Base-by-base conservation (phyloP, 2,113 vertebrate genomes). In the Myodes glareolus region DNA sequence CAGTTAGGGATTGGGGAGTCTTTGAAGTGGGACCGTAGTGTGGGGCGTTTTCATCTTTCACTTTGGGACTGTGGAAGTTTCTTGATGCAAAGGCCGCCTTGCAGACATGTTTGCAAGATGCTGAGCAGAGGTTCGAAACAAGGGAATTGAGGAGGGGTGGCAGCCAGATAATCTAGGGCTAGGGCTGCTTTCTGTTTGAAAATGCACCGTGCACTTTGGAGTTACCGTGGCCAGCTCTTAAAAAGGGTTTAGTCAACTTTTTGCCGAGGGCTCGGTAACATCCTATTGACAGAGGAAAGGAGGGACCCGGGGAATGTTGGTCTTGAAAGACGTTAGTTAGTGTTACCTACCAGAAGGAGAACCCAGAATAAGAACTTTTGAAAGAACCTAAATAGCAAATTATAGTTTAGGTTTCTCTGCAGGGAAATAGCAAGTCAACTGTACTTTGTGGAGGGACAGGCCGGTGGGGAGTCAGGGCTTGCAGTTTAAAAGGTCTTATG, bases 401-500 rank as follows among this genome's bases (percentile, higher is more conserved):
- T 95, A 80, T 50, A 87, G 87, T n/a, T 76, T 88, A 78, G 90
- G 39, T 58, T 36, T 72, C 47, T 16, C 0, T 75, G 27, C 70
- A 67, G 92, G 65, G 72, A 88, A 91, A 82, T 4, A 3, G 39
- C 8, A 81, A 95, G 93, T 80, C 88, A 61, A 96, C 29, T 45
- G 16, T 39, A 0, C 95, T 96, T 96, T 84, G 47, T 67, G 63
- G 12, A 88, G 70, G 27, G 29, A 27, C n/a, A 42, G 80, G 21
- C 2, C 0, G 5, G 11, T 13, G 84, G 78, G 82, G 90, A 42
- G 23, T 93, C 77, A 90, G 78, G 63, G 52, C 90, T 94, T 78
- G 84, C 81, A 92, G 73, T 88, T 94, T 78, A 81, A 93, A 98
- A 97, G 97, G 68, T 91, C 70, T 5, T 36, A 16, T 97, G 97